Evolutionary conservation across 1,140 invertebrate species (phyloP), one percentile per base, ranked within the genome.

Genomic region (Vanessa atalanta): DNA sequence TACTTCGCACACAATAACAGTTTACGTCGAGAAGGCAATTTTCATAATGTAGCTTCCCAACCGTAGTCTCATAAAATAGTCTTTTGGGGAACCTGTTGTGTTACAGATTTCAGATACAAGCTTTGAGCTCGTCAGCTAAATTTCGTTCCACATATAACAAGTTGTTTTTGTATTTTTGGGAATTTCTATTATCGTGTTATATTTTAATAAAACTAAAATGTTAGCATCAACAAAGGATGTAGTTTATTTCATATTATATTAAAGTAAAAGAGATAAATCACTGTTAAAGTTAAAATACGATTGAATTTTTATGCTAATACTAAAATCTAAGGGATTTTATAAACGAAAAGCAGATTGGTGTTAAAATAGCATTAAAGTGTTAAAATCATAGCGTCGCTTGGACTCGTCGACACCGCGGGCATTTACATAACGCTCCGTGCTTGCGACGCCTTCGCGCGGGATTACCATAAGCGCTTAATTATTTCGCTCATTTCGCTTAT

Each of bases 391-490:
- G 76, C 75, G 61, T 67, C 66, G 78, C 65, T 43, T 14, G 47
- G 66, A 69, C 50, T 53, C 66, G 72, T 70, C 73, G 73, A 67
- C 71, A 61, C 16, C 70, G 66, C 70, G 68, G 60, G 73, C 76
- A 86, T 88, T 88, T 83, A 81, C 86, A 87, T 88, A 88, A 84
- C 80, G 78, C 68, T 76, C 73, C 67, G 55, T 74, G 75, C 80
- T 86, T 82, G 80, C 84, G 81, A 51, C 71, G 70, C 63, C 79
- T 81, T 80, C 77, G 64, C 47, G 69, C 72, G 72, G 72, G 73
- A 86, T 84, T 83, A 81, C 81, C 82, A 86, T 88, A 86, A 86
- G 75, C 83, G 83, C 79, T 83, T 86, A 84, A 87, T 89, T 88
- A 89, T 89, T 87, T 89, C 84, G 84, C 84, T 68, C 65, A 68